Evolutionary conservation across 2,888 invertebrate species (phyloP).

Genomic region (Tanytarsus gracilentus): DNA sequence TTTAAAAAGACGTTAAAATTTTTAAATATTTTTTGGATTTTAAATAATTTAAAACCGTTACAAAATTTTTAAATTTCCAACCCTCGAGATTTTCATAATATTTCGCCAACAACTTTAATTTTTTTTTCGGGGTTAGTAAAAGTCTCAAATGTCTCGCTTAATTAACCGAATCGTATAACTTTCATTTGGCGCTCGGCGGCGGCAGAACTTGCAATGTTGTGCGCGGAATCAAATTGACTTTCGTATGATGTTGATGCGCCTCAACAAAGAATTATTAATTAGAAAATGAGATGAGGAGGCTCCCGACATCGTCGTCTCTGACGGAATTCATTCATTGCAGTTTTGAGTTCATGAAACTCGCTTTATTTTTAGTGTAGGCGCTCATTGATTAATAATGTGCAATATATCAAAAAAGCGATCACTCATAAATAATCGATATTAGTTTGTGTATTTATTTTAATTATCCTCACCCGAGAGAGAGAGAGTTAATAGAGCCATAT

Average conservation of each 20-base stretch:
- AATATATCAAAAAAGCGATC: neutral
- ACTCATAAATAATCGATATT: constrained; percentile 3
- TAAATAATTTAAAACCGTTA: too few relatives aligned
- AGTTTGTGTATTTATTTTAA: constrained; percentile 23
- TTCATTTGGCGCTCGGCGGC: constrained; percentile 25
- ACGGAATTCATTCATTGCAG: constrained; percentile 8
- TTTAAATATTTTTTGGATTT: too few relatives aligned
- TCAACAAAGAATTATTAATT: constrained; percentile 16
- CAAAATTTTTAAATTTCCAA: too few relatives aligned
- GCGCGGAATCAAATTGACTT: constrained; percentile 2
- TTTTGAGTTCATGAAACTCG: neutral
- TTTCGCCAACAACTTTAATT: too few relatives aligned
- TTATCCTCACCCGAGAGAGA: constrained; percentile 25
- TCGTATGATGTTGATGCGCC: constrained; percentile 16
- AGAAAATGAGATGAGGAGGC: constrained; percentile 17
- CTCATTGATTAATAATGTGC: neutral
- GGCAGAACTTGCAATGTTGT: constrained; percentile 16
- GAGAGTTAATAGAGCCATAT: too few relatives aligned
- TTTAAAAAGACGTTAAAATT: too few relatives aligned
- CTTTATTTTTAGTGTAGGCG: neutral
- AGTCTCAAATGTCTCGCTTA: constrained; percentile 26
- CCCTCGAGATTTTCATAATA: too few relatives aligned
- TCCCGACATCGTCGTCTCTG: neutral
- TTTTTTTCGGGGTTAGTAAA: too few relatives aligned
- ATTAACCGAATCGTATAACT: constrained; percentile 22